Evolutionary conservation across 2,113 vertebrate species (phyloP), one percentile per base, ranked within the genome.

Genomic region (Gavia stellata): DNA sequence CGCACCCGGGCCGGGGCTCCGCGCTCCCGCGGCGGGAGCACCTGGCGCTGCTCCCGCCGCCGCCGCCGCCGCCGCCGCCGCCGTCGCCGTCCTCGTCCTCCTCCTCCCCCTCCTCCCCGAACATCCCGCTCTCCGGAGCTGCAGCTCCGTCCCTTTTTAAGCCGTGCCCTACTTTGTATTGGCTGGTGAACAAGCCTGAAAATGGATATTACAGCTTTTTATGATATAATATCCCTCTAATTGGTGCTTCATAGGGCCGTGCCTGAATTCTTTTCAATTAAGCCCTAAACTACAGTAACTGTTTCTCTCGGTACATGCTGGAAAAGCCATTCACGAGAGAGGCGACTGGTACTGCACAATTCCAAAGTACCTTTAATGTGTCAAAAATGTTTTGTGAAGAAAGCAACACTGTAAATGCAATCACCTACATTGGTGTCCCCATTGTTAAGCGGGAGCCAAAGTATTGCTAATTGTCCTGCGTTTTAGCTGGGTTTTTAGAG

Each of bases 401-500:
- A 99, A 99, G 99, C 99, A 98, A 98, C 98, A 98, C 98, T 98
- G 98, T 98, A 98, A 99, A 98, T 98, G 99, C 99, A 99, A 99
- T 99, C 99, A 99, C 98, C 98, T 98, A 98, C 98, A 98, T 99
- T 99, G 98, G 98, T 99, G 98, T 98, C 98, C 98, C 98, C 98
- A 99, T 99, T 99, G 98, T 99, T 98, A 98, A 98, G 97, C 90
- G 97, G 98, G 97, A 98, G 98, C 98, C 98, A 98, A 99, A 99
- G 99, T 99, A 98, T 98, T 98, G 98, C 99, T 99, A 99, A 99
- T 99, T 99, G 99, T 99, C 98, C 98, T 98, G 97, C 98, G 98
- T 99, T 99, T 98, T 99, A 99, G 99, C 99, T 98, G 98, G 98
- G 99, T 99, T 99, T 99, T 99, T 98, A 98, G 98, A 98, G 98